Evolutionary conservation across 2,797 vertebrate genomes (phyloP), one percentile per base, ranked within the genome.

Genomic region (Macroramphosus scolopax): DNA sequence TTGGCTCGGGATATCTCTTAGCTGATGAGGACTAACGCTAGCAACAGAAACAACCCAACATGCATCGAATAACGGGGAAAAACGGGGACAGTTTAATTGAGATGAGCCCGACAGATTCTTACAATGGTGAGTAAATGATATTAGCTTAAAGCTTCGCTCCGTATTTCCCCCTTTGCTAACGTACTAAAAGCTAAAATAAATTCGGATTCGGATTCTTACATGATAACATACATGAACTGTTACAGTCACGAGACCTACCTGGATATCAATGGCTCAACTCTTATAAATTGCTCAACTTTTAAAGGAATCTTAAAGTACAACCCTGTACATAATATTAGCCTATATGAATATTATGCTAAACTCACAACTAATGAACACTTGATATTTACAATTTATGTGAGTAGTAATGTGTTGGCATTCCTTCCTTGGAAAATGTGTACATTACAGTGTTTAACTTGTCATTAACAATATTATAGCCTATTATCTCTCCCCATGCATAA

Each of bases 41-140:
- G 17, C 9, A 10, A 36, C 45, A 15, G 29, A 1, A 8, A 8
- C 7, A 31, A 24, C 11, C 37, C 55, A 68, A 24, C 10, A 91
- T 91, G 91, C 77, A 65, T 35, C 80, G 84, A 56, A 61, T 82
- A 67, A 70, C 80, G 68, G 85, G 80, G 12, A 84, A 43, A 55
- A 7, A 63, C 0, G 65, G 77, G 29, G 85, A 85, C 53, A 87
- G 77, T 33, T 66, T 91, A 10, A 91, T 91, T 33, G 89, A 91
- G 72, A 90, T 92, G 89, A 82, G 82, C 54, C 83, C 84, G 2
- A 39, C 81, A 0, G 81, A 74, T 17, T 87, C 86, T 1, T 51
- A 52, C 6, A 74, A 17, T 30, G 86, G 86, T 88, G 63, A 80
- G 86, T 78, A n/a, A n/a, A n/a, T n/a, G n/a, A n/a, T n/a, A n/a